Evolutionary conservation across 2,113 vertebrate species (phyloP).

Genomic region (Corythaixoides concolor): DNA sequence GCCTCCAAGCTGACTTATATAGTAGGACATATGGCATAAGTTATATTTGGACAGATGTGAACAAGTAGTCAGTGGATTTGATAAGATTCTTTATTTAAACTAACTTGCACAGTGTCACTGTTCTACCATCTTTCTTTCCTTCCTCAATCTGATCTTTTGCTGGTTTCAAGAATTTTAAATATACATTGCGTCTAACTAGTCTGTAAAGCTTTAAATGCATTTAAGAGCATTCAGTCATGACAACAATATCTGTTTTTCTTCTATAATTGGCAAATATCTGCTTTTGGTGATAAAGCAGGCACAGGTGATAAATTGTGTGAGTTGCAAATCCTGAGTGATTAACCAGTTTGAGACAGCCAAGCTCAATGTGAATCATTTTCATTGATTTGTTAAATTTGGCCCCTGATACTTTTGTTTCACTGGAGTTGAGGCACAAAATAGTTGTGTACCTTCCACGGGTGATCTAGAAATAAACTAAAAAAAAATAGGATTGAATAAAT

Average conservation of each 20-base stretch:
- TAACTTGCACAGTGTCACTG: constrained; percentile 58
- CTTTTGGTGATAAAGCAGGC: constrained; percentile 20
- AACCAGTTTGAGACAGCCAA: not conserved
- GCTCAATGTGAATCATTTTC: not conserved
- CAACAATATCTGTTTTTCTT: not conserved
- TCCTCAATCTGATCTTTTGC: constrained; percentile 47
- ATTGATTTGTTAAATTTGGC: not conserved
- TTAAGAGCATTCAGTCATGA: constrained; percentile 12
- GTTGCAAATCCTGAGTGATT: not conserved
- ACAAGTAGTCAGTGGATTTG: constrained; percentile 67
- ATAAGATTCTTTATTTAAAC: constrained; percentile 70
- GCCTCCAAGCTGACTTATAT: constrained; percentile 67
- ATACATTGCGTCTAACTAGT: not conserved
- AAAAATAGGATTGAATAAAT: not conserved
- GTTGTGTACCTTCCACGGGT: not conserved
- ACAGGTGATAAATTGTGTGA: constrained; percentile 7
- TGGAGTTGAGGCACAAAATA: not conserved
- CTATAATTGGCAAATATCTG: constrained; percentile 1
- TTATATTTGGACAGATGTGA: constrained; percentile 72
- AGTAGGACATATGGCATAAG: constrained; percentile 65
- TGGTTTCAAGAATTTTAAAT: constrained; percentile 31
- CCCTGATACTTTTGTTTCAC: not conserved
- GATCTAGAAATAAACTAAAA: not conserved
- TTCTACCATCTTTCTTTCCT: constrained; percentile 49
- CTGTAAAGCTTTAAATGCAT: not conserved